Evolutionary conservation across 2,888 invertebrate species (phyloP), one percentile per base, ranked within the genome.

Genomic region (Macaria liturata): DNA sequence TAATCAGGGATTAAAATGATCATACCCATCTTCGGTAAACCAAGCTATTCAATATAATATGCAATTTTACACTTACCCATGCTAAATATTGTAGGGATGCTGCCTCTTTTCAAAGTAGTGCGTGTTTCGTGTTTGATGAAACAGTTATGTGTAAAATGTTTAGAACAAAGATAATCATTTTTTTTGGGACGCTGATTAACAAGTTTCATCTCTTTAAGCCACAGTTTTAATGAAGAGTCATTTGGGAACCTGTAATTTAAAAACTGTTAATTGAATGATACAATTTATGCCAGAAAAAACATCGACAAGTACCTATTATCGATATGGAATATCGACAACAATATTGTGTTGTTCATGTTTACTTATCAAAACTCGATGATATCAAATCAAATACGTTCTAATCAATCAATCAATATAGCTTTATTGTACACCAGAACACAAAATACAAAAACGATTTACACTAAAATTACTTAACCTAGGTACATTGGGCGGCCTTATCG

Each of bases 181-280:
- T 45, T 30, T 4, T 45, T 9, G 7, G 45, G 45, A 20, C 9
- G 9, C 30, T 20, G 20, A 9, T 45, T 45, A 7, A 1, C 45
- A 30, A 45, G 4, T 45, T 45, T 45, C 45, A 30, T 45, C 9
- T 45, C 20, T 45, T 45, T 45, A 20, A 45, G 9, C 45, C 45
- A 45, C 20, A 20, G 20, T 20, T 45, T n/a, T 7, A 9, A 5
- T 45, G 30, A 9, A 4, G 45, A 30, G 45, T 30, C 45, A 6
- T 6, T 45, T 45, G 45, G 45, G 20, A 45, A 45, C 45, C 45
- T 45, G 30, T 9, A 45, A 45, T 3, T 9, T 4, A 9, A 9
- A 45, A 45, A 6, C 9, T 1, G 30, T 9, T 45, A 4, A 45
- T 9, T 20, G 2, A 45, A 20, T 5, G 7, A 9, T 9, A 45